These are phyloP conservation scores for Invenusta paracnida DNA, from an alignment of 2,888 invertebrate genomes.

Conservation along the genomic window DNA sequence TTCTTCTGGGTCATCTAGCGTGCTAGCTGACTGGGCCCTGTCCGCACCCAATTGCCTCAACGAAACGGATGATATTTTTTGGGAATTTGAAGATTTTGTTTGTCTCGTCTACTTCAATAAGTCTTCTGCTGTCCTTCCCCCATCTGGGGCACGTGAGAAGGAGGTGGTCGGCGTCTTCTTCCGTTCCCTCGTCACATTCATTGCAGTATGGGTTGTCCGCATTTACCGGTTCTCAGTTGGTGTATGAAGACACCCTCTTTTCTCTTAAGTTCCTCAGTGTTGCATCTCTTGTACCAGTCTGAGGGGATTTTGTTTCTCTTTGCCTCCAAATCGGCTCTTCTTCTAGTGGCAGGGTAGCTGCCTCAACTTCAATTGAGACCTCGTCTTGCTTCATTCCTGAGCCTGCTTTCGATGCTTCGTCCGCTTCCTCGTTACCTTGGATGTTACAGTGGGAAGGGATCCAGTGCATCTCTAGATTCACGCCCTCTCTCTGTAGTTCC, in stretches of 20 bases:
- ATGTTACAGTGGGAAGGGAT: background rate
- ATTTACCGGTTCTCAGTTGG: background rate
- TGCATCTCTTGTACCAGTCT: background rate
- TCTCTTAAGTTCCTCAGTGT: background rate
- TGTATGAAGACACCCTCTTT: background rate
- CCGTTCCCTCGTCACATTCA: too few species aligned
- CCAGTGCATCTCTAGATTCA: background rate
- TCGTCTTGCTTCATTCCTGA: too few species aligned
- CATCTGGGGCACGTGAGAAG: background rate
- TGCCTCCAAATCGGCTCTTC: background rate
- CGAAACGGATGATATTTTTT: background rate
- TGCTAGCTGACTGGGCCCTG: too few species aligned
- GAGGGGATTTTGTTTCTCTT: background rate
- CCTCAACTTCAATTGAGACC: background rate
- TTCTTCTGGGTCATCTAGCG: too few species aligned
- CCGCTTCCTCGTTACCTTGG: background rate
- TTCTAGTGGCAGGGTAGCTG: background rate
- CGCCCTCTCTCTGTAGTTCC: background rate
- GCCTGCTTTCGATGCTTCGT: background rate
- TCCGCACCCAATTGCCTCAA: too few species aligned
- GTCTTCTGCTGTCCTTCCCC: background rate
- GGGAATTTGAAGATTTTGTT: background rate
- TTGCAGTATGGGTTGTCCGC: background rate
- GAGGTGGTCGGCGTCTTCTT: background rate
- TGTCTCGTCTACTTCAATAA: background rate